Evolutionary conservation across 2,797 vertebrate species (phyloP), one percentile per base, ranked within the genome.

Genomic region (Apogon hyalosoma): DNA sequence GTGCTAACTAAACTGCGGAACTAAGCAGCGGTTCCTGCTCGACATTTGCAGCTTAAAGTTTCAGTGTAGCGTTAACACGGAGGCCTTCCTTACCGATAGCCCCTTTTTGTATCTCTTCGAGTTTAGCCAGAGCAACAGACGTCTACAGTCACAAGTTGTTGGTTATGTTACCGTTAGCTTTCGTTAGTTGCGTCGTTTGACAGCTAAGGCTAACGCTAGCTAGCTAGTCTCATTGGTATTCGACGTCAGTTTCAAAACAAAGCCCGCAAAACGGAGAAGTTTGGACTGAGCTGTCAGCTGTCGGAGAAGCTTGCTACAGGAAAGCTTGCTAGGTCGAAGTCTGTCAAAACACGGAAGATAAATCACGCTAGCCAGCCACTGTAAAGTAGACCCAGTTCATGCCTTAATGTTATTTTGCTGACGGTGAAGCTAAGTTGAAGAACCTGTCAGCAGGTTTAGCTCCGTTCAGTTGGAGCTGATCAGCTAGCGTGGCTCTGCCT

Each of bases 181-280:
- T 36, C 56, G 42, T 46, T 63, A 63, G 82, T 80, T 58, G 82
- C 84, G 87, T 88, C 79, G 79, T 90, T 87, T 90, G 87, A 89
- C 86, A 86, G 89, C 90, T 88, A 87, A 79, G 52, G 87, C 88
- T 91, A 91, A 87, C 55, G 87, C 88, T 91, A 91, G 87, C 87
- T 88, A 89, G 89, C 91, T 90, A 66, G 69, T 81, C 72, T 79
- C 59, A 38, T 82, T 82, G 31, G 76, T 68, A 56, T 73, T 86
- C 86, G 76, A 74, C 82, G 75, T 69, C 78, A 87, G 77, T 87
- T 87, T 91, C 86, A 91, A 91, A 91, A 92, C 88, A 92, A 90
- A 92, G 72, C 88, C 80, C 64, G 79, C 84, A 87, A 71, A 78
- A 55, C 41, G 14, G 46, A 83, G 75, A 76, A 74, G 81, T 79